These are phyloP conservation scores for Neoarius graeffei DNA, from an alignment of 2,113 vertebrate genomes.

Conservation along the genomic window DNA sequence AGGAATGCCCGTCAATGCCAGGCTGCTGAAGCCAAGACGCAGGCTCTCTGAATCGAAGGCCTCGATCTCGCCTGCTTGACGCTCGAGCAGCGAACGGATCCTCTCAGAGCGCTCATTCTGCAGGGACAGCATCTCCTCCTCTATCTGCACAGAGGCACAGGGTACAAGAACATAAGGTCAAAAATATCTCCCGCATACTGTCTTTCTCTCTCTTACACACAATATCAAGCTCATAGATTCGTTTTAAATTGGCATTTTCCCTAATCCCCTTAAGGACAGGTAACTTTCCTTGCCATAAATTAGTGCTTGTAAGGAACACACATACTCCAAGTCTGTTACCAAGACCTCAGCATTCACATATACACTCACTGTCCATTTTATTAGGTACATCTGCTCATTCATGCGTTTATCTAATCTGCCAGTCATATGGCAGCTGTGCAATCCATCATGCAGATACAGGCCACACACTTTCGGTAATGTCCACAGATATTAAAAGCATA, in stretches of 20 bases:
- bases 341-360: neutral
- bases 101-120: constrained; percentile 89
- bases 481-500: neutral
- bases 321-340: neutral
- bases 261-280: neutral
- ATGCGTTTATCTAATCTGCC: neutral
- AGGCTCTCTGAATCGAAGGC: constrained; percentile 87
- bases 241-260: neutral
- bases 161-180: neutral
- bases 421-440: neutral
- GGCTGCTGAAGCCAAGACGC: constrained; percentile 88
- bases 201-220: neutral
- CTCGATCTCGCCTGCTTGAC: constrained; percentile 89
- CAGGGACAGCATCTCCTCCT: constrained; percentile 89
- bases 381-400: neutral
- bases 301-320: neutral
- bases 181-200: neutral
- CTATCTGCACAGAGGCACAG: constrained; percentile 73
- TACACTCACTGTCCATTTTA: neutral
- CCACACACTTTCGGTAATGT: neutral
- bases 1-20: constrained; percentile 84
- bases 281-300: neutral
- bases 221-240: neutral
- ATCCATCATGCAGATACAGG: neutral
- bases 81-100: constrained; percentile 86